Base-by-base conservation (phyloP, 2,113 vertebrate species). In the Mandrillus leucophaeus region DNA sequence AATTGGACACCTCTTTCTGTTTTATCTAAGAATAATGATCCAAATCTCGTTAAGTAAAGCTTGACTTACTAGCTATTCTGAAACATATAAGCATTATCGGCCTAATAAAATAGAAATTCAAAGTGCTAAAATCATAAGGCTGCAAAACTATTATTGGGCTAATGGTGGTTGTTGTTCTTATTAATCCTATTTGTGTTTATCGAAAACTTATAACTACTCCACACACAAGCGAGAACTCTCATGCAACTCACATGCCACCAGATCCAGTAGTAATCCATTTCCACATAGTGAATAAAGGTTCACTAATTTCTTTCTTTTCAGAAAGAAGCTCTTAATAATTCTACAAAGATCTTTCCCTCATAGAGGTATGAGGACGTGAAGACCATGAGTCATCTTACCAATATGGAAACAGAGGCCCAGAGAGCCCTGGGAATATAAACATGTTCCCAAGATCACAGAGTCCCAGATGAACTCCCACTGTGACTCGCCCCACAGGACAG, bases 71-170 rank as follows among this genome's bases (percentile, higher is more conserved):
- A 84, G 50, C 35, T 87, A 13, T 80, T 92, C 55, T 90, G 43
- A 12, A 52, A 55, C 55, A 91, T 90, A n/a, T 23, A 40, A 83
- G 43, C 1, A 45, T 3, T 84, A 79, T 64, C 48, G 93, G 76
- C 50, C 89, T 93, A 40, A 87, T 96, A 94, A 95, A 88, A 81
- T 27, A 61, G 91, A 92, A 95, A 88, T 57, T 40, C 16, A 18
- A 52, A 95, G 25, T 9, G 76, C 23, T 92, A 27, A 96, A 68
- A 96, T 80, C 10, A 17, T n/a, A 90, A 95, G 43, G 57, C 55
- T 88, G 68, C 9, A 75, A 91, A 93, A 89, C 55, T 81, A n/a
- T 40, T 79, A 57, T 93, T 57, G 78, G 79, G 68, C 73, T 93
- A 86, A 68, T 23, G 43, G 23, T 52, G 32, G 48, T 25, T 35